Evolutionary conservation across 2,888 invertebrate species (phyloP).

Genomic region (Disparrhopalites patrizii): DNA sequence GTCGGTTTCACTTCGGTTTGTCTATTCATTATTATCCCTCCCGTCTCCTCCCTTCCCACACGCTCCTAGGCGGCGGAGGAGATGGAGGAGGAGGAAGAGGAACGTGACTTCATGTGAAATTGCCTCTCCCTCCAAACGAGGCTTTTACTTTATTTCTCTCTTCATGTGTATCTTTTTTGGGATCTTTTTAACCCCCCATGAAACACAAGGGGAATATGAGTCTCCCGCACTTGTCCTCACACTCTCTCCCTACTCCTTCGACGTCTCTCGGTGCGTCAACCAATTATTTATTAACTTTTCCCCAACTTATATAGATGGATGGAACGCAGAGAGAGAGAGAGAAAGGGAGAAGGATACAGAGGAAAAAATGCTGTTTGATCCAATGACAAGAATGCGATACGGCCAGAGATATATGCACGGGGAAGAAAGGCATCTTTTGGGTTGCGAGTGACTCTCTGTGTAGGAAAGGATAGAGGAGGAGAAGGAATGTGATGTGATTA

Average conservation of each 20-base stretch:
- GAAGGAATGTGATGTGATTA: too few species aligned
- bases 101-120: not conserved
- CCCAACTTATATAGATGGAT: too few species aligned
- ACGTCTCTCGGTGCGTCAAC: too few species aligned
- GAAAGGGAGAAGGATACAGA: not conserved
- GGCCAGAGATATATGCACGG: too few species aligned
- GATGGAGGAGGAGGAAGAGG: not conserved
- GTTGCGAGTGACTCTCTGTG: not conserved
- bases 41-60: conserved; percentile 1
- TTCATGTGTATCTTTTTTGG: not conserved
- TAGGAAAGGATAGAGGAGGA: not conserved
- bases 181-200: too few species aligned
- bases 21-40: conserved; percentile 25
- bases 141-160: not conserved
- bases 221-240: too few species aligned
- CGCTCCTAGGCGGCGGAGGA: not conserved
- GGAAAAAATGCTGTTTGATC: too few species aligned
- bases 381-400: too few species aligned
- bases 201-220: too few species aligned
- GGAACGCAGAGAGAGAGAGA: not conserved
- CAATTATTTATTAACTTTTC: too few species aligned
- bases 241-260: too few species aligned
- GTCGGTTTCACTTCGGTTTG: conserved; percentile 28
- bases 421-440: not conserved
- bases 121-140: not conserved